These are phyloP conservation scores for Cerastis leucographa DNA, from an alignment of 2,888 invertebrate species.

Conservation along the genomic window DNA sequence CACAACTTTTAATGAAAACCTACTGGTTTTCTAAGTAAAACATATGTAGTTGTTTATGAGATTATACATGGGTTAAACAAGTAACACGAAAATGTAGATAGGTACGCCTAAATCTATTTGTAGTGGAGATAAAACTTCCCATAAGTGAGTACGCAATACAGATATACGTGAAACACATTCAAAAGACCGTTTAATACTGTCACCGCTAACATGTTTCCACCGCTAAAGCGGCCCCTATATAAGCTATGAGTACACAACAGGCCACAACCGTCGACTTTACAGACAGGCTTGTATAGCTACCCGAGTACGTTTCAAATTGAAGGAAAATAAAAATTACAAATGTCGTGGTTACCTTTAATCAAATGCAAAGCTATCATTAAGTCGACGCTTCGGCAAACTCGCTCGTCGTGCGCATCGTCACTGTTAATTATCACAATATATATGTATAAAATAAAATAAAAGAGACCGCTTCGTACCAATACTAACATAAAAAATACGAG, in stretches of 20 bases:
- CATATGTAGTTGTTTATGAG: slow-evolving; percentile 1
- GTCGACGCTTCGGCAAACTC: slow-evolving; percentile 85
- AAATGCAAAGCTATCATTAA: slow-evolving; percentile 90
- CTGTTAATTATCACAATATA: slow-evolving; percentile 90
- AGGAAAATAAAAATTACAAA: slow-evolving; percentile 84
- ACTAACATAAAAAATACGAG: slow-evolving; percentile 89
- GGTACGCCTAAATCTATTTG: slow-evolving; percentile 17
- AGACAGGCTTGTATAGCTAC: slow-evolving; percentile 67
- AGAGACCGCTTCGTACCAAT: slow-evolving; percentile 89
- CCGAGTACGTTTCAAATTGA: slow-evolving; percentile 69
- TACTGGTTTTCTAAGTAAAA: neutral
- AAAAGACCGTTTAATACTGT: slow-evolving; percentile 80
- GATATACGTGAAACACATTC: slow-evolving; percentile 72
- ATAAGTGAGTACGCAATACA: slow-evolving; percentile 52
- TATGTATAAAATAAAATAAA: slow-evolving; percentile 88
- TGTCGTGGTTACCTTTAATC: slow-evolving; percentile 88
- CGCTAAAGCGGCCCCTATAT: slow-evolving; percentile 76
- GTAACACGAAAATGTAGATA: slow-evolving; percentile 3
- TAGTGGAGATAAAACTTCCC: slow-evolving; percentile 31
- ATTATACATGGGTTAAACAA: slow-evolving; percentile 1
- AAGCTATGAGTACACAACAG: slow-evolving; percentile 76
- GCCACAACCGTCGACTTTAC: slow-evolving; percentile 72
- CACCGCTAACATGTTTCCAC: slow-evolving; percentile 79
- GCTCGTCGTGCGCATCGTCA: slow-evolving; percentile 88
- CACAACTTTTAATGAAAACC: neutral